Conservation (phyloP, 2,888 invertebrate genomes). For the Eudemis profundana region DNA sequence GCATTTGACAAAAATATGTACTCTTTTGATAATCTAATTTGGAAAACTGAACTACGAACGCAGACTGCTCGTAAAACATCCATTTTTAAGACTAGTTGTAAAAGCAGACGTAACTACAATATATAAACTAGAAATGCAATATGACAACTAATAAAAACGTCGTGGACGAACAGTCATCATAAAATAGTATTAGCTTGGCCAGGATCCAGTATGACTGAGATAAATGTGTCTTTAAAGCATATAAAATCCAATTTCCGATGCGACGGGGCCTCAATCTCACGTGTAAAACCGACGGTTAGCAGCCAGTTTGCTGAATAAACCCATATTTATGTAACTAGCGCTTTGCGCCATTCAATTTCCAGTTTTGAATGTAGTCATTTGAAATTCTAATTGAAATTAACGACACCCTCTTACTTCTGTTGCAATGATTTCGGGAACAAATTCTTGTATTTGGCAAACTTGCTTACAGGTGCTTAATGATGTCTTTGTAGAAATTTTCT, state of each 20-base stretch:
- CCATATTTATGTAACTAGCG: conserved; percentile 37
- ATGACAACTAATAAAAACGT: not conserved
- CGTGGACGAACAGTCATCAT: conserved; percentile 8
- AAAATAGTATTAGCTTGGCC: conserved; percentile 28
- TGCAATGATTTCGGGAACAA: conserved; percentile 28
- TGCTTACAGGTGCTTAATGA: conserved; percentile 34
- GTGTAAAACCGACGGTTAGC: conserved; percentile 17
- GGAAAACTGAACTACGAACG: no score
- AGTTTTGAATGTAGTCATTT: conserved; percentile 41
- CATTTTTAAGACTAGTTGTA: not conserved
- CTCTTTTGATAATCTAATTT: no score
- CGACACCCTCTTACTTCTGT: conserved; percentile 26
- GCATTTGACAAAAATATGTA: no score
- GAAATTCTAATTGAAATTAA: conserved; percentile 41
- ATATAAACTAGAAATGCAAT: not conserved
- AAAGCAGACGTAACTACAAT: conserved; percentile 1
- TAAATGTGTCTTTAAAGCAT: conserved; percentile 40
- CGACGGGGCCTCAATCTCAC: conserved; percentile 7
- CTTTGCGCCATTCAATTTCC: conserved; percentile 28
- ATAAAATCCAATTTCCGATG: conserved; percentile 42
- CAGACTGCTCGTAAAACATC: not conserved
- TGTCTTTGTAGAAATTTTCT: not conserved
- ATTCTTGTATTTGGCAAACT: conserved; percentile 35
- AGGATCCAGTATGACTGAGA: conserved; percentile 36
- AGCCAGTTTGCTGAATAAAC: conserved; percentile 31